Base-by-base conservation (phyloP, 2,797 vertebrate genomes). In the Microctenopoma stevenorrisi region DNA sequence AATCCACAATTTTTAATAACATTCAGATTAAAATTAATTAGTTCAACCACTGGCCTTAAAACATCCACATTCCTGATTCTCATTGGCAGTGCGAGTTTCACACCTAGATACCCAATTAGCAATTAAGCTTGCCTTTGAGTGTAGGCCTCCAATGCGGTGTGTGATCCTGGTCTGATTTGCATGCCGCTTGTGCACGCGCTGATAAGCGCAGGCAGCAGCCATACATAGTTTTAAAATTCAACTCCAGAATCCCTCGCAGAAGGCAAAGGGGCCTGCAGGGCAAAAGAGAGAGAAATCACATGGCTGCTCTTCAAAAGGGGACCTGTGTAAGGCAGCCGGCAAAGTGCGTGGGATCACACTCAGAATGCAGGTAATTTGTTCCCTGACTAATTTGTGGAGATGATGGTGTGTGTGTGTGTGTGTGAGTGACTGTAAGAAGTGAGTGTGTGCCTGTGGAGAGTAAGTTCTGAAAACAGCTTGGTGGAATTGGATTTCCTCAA, bases 51-150 rank as follows among this genome's bases (percentile, higher is more conserved):
- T 90, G 89, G 91, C 92, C 91, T 91, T 92, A 92, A 93, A 93
- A 92, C 90, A 93, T 91, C 87, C 90, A 87, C 86, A 84, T 74
- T 85, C 84, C 84, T 78, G 82, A 83, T 76, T 78, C 85, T 89
- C 86, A 84, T 90, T 91, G 90, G 89, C 89, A 91, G 90, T 84
- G 84, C 78, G 78, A 82, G 87, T 93, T 94, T 92, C 93, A 93
- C 92, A 93, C 94, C 92, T 93, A 90, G 88, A 89, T 91, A 91
- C 90, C 88, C 91, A 92, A 93, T 94, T 94, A 94, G 92, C 93
- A 94, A 94, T 94, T 93, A 94, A 94, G 90, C 91, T 91, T 94
- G 91, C 92, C 92, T 93, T 91, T 91, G 91, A 94, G 94, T 93
- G 89, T 67, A 88, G 92, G 93, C 92, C 91, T 92, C 87, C 84